Evolutionary conservation across 2,797 vertebrate genomes (phyloP).

Genomic region (Limnodromus scolopaceus): DNA sequence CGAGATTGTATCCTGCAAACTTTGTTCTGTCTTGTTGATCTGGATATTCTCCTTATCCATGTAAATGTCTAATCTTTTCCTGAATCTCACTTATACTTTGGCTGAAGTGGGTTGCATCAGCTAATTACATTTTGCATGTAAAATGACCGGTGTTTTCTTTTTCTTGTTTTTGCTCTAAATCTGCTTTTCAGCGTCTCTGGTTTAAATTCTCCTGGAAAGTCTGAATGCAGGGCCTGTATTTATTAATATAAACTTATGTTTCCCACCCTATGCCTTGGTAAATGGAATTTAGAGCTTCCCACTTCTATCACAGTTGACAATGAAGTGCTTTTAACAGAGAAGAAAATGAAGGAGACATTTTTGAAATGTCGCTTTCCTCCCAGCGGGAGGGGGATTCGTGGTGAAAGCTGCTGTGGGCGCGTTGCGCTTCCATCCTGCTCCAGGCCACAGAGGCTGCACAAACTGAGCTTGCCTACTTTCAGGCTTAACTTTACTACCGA

Average conservation of each 20-base stretch:
- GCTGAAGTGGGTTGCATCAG: background rate
- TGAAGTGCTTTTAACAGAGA: background rate
- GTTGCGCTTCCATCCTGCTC: background rate
- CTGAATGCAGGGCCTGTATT: background rate
- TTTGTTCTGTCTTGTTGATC: background rate
- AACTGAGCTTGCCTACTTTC: background rate
- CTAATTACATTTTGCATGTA: background rate
- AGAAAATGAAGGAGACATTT: background rate
- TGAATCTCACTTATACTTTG: background rate
- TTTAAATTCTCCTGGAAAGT: background rate
- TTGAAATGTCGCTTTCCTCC: background rate
- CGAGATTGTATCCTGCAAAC: background rate
- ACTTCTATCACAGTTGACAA: background rate
- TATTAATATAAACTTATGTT: background rate
- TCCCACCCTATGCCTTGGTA: background rate
- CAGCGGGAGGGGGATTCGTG: accelerated
- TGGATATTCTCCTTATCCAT: background rate
- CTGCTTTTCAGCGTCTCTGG: background rate
- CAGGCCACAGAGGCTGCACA: background rate
- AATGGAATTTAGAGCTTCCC: background rate
- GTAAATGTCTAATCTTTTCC: background rate
- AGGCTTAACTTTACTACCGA: background rate
- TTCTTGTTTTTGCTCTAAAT: background rate
- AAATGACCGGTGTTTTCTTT: background rate
- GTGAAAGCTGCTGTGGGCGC: background rate